Evolutionary conservation across 2,113 vertebrate genomes (phyloP).

Genomic region (Crotalus helleri): DNA sequence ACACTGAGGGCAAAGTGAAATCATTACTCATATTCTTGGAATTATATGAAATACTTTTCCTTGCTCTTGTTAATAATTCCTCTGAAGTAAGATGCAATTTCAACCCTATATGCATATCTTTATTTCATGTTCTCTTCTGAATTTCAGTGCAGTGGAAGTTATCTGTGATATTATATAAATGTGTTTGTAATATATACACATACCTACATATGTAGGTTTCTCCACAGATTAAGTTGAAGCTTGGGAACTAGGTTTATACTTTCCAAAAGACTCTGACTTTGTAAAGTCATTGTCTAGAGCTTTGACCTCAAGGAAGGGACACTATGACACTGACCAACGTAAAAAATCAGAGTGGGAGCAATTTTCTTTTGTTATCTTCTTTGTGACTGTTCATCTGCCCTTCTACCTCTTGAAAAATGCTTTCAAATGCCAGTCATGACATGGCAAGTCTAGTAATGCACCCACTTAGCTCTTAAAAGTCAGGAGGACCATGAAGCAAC

Average conservation of each 20-base stretch:
- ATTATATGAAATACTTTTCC: background rate
- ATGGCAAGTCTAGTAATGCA: background rate
- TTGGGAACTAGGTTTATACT: background rate
- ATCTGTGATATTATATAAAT: background rate
- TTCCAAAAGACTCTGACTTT: background rate
- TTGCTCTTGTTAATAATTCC: background rate
- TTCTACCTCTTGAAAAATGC: background rate
- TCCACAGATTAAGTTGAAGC: background rate
- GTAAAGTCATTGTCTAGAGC: background rate
- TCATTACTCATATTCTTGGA: background rate
- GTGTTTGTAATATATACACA: background rate
- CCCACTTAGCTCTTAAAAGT: background rate
- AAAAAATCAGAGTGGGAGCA: background rate
- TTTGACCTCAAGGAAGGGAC: background rate
- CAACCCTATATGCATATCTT: background rate
- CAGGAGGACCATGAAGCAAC: background rate
- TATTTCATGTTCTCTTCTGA: background rate
- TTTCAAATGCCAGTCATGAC: background rate
- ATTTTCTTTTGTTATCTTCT: background rate
- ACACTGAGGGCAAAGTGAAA: conserved; percentile 5
- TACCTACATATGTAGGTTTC: background rate
- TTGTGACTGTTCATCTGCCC: background rate
- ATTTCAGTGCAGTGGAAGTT: background rate
- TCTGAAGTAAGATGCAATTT: background rate
- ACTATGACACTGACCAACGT: background rate